Evolutionary conservation across 2,888 invertebrate genomes (phyloP).

Genomic region (Arctia plantaginis): DNA sequence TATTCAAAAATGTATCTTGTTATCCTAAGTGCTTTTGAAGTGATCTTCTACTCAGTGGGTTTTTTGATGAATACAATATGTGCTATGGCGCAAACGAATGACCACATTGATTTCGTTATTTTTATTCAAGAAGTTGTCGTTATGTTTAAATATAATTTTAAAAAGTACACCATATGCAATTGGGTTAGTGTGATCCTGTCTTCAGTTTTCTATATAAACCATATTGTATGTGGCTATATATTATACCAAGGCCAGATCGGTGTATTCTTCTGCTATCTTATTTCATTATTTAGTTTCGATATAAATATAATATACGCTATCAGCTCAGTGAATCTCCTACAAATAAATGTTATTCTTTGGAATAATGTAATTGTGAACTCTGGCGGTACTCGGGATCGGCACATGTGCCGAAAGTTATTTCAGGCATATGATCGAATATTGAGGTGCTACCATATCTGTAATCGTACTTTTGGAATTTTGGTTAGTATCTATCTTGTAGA

Average conservation of each 20-base stretch:
- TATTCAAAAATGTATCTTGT: not conserved
- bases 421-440: not conserved
- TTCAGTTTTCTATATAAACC: not conserved
- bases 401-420: not conserved
- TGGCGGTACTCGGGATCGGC: not conserved
- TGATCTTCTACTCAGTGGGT: not conserved
- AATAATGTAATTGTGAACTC: not conserved
- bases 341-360: constrained; percentile 19
- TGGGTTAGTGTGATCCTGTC: not conserved
- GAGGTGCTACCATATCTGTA: not conserved
- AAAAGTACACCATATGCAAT: not conserved
- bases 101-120: constrained; percentile 3
- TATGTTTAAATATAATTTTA: not conserved
- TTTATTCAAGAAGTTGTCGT: constrained; percentile 8
- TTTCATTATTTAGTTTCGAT: constrained; percentile 9
- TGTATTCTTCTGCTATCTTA: not conserved
- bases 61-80: not conserved
- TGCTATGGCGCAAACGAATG: not conserved
- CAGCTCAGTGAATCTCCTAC: constrained; percentile 6
- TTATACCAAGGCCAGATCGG: not conserved
- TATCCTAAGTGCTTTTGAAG: not conserved
- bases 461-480: not conserved
- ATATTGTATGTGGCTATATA: not conserved
- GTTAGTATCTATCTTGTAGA: not conserved
- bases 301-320: not conserved